Percentiles rank a stretch among this genome's conserved stretches.
Evolutionary conservation across 2,888 invertebrate genomes (phyloP).

Genomic region (Lacanobia oleracea): DNA sequence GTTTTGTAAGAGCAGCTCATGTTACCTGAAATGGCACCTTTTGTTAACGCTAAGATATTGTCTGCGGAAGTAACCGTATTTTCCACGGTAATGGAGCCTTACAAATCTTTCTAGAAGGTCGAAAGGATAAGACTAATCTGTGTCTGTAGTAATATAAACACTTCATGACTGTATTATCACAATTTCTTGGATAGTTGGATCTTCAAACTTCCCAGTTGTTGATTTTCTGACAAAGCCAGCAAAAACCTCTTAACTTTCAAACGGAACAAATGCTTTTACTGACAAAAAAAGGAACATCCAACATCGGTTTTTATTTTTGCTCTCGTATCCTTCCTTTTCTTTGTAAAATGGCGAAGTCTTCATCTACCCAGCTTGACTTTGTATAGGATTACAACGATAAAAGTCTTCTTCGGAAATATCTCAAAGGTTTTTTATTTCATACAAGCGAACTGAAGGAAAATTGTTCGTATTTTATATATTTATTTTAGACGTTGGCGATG

Average conservation of each 20-base stretch:
- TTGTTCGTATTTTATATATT: slow-evolving; percentile 49
- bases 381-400: slow-evolving; percentile 76
- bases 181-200: neutral
- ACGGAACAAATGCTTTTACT: slow-evolving; percentile 46
- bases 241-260: slow-evolving; percentile 30
- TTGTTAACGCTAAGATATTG: slow-evolving; percentile 57
- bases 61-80: slow-evolving; percentile 60
- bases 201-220: neutral
- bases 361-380: slow-evolving; percentile 68
- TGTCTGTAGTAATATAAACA: neutral
- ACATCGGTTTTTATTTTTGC: slow-evolving; percentile 53
- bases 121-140: slow-evolving; percentile 16
- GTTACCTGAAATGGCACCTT: slow-evolving; percentile 48
- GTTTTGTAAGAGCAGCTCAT: slow-evolving; percentile 44
- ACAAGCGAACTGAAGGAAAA: slow-evolving; percentile 41
- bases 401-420: slow-evolving; percentile 70
- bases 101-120: slow-evolving; percentile 63
- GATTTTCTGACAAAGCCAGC: slow-evolving; percentile 11
- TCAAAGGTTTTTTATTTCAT: slow-evolving; percentile 62
- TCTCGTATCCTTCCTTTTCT: slow-evolving; percentile 68
- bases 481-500: slow-evolving; percentile 37
- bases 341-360: slow-evolving; percentile 69
- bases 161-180: neutral
- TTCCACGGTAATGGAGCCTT: slow-evolving; percentile 61
- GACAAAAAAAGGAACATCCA: slow-evolving; percentile 44